These are phyloP conservation scores for Agelaius tricolor DNA, from an alignment of 2,113 vertebrate species.

Conservation along the genomic window DNA sequence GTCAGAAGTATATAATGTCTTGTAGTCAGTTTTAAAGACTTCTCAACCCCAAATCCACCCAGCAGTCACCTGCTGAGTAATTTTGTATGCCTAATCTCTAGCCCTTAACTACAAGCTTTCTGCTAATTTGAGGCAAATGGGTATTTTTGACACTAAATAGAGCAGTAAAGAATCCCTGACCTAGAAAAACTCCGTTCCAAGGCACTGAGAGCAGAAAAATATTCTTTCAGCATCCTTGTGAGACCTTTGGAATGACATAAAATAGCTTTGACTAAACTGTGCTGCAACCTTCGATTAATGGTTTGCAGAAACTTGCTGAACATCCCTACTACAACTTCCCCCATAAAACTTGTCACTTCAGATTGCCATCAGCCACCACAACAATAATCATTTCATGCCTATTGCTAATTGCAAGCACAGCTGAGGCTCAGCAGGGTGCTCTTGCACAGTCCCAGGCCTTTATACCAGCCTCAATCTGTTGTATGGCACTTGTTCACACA, in stretches of 20 bases:
- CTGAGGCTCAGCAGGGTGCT: constrained; percentile 95
- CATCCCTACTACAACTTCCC: constrained; percentile 84
- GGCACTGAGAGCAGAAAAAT: constrained; percentile 76
- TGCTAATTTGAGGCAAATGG: constrained; percentile 86
- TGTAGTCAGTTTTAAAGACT: constrained; percentile 97
- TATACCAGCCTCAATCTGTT: constrained; percentile 89
- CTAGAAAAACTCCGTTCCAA: constrained; percentile 79
- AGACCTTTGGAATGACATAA: constrained; percentile 73
- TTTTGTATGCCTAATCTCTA: constrained; percentile 88
- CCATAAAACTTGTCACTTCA: constrained; percentile 95
- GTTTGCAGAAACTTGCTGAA: constrained; percentile 75
- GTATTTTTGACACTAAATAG: constrained; percentile 83
- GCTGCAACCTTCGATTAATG: constrained; percentile 69
- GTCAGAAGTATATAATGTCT: constrained; percentile 96
- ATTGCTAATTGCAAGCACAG: constrained; percentile 99
- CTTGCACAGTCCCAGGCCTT: constrained; percentile 89
- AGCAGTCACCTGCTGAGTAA: constrained; percentile 84
- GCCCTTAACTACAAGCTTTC: constrained; percentile 80
- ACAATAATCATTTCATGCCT: constrained; percentile 99
- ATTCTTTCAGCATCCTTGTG: constrained; percentile 78
- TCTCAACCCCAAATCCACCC: constrained; percentile 86
- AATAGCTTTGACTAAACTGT: constrained; percentile 70
- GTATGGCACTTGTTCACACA: constrained; percentile 88
- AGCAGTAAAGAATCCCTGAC: constrained; percentile 79
- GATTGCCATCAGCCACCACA: constrained; percentile 95